Percentiles rank a stretch among this genome's conserved stretches.
phyloP scores from a whole-genome alignment of 2,113 vertebrate species.

The Zosterops hypoxanthus region DNA sequence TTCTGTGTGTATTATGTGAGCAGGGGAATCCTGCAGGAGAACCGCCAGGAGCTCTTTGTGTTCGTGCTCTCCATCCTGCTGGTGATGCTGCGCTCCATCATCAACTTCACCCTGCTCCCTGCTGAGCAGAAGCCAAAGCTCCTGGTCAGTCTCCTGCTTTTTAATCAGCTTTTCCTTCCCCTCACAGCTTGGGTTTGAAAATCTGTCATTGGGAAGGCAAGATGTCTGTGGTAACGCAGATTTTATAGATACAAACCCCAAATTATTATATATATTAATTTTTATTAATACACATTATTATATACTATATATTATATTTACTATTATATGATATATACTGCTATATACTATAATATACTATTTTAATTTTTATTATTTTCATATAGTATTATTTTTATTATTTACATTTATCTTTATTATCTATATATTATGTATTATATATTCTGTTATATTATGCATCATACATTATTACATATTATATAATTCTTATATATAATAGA shows the following conservation, averaged over 20 bases:
- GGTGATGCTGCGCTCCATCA: constrained; percentile 79
- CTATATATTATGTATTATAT: background rate
- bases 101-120: constrained; percentile 78
- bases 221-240: background rate
- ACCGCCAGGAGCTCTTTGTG: constrained; percentile 81
- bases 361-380: too few species aligned
- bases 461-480: background rate
- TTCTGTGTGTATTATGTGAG: constrained; percentile 86
- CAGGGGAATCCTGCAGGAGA: constrained; percentile 86
- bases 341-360: background rate
- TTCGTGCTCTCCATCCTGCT: constrained; percentile 79
- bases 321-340: too few species aligned
- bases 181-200: background rate
- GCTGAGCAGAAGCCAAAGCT: constrained; percentile 62
- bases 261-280: too few species aligned
- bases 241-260: too few species aligned
- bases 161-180: background rate
- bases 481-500: too few species aligned
- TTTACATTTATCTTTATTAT: too few species aligned
- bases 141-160: constrained; percentile 59
- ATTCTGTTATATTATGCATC: too few species aligned
- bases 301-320: too few species aligned
- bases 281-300: background rate
- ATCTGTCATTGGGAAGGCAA: background rate
- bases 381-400: too few species aligned